Conservation (phyloP, 2,113 vertebrate species). For the Nerophis lumbriciformis region DNA sequence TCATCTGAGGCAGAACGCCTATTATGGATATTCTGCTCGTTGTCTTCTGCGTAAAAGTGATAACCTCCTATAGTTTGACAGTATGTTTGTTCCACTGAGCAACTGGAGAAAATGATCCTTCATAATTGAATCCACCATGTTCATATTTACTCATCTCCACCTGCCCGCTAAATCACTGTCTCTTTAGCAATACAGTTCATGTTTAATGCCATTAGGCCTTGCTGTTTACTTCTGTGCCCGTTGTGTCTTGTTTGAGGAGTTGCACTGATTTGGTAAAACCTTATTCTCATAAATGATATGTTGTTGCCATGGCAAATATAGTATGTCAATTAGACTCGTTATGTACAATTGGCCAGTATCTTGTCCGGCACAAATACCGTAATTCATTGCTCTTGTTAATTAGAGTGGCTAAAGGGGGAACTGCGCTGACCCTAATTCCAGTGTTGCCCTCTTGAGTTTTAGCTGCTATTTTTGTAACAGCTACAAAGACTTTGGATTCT, state of each 20-base stretch:
- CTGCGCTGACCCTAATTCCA: conserved; percentile 1
- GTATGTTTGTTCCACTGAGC: conserved; percentile 9
- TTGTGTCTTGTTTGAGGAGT: background rate
- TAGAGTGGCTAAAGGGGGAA: conserved; percentile 1
- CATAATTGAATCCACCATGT: conserved; percentile 26
- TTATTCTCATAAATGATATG: background rate
- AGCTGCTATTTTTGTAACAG: conserved; percentile 7
- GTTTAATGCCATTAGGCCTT: conserved; percentile 33
- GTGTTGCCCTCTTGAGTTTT: background rate
- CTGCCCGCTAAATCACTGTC: conserved; percentile 7
- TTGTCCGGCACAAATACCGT: background rate
- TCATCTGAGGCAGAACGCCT: no score
- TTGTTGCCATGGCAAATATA: background rate
- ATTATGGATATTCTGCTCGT: no score
- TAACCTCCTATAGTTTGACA: background rate
- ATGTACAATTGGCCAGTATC: background rate
- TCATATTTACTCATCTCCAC: conserved; percentile 20
- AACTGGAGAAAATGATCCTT: background rate
- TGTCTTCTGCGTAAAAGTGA: background rate
- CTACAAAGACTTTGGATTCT: conserved; percentile 2
- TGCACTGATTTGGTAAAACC: background rate
- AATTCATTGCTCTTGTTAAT: conserved; percentile 4
- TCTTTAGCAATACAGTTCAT: conserved; percentile 33
- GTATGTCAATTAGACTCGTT: background rate
- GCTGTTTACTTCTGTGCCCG: background rate